A percentile compares a stretch with the other conserved stretches of the same genome.
These are phyloP conservation scores for Takifugu flavidus DNA, from an alignment of 2,113 vertebrate genomes.

Conservation along the genomic window DNA sequence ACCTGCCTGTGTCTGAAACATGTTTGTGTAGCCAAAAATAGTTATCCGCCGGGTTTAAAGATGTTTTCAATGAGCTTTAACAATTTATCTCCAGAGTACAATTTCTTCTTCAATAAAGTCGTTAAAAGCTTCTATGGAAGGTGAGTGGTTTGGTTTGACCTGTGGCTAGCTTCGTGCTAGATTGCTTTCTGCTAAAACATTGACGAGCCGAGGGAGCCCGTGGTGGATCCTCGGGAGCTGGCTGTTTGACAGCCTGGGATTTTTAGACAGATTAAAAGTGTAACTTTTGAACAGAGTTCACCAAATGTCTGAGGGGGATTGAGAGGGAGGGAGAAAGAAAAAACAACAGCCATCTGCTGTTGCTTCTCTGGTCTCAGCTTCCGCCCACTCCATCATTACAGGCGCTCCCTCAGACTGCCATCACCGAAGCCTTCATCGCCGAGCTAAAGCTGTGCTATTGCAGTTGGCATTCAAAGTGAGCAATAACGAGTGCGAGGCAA, in stretches of 20 bases:
- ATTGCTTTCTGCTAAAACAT: conserved; percentile 70
- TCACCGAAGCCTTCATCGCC: conserved; percentile 58
- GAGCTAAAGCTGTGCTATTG: conserved; percentile 54
- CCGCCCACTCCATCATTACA: conserved; percentile 69
- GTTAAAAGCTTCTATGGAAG: conserved; percentile 62
- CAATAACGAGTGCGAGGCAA: conserved; percentile 47
- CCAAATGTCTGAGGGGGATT: conserved; percentile 59
- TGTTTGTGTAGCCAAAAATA: not conserved
- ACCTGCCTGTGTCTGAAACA: conserved; percentile 2
- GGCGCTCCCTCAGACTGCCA: conserved; percentile 51
- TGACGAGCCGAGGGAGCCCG: conserved; percentile 53
- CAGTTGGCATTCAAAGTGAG: conserved; percentile 51
- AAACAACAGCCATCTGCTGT: conserved; percentile 63
- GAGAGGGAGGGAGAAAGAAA: conserved; percentile 1
- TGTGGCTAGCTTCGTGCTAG: conserved; percentile 51
- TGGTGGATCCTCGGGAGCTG: conserved; percentile 52
- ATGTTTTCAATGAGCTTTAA: conserved; percentile 26
- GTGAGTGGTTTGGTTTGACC: conserved; percentile 68
- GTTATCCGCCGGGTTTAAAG: conserved; percentile 6
- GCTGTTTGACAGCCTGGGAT: conserved; percentile 60
- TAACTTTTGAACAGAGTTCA: conserved; percentile 71
- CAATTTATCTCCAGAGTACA: conserved; percentile 29
- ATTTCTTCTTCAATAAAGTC: conserved; percentile 58
- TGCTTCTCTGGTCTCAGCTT: conserved; percentile 59
- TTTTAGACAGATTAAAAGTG: conserved; percentile 70